These are phyloP conservation scores for Eudyptes chrysolophus DNA, from an alignment of 2,113 vertebrate genomes.

Conservation along the genomic window DNA sequence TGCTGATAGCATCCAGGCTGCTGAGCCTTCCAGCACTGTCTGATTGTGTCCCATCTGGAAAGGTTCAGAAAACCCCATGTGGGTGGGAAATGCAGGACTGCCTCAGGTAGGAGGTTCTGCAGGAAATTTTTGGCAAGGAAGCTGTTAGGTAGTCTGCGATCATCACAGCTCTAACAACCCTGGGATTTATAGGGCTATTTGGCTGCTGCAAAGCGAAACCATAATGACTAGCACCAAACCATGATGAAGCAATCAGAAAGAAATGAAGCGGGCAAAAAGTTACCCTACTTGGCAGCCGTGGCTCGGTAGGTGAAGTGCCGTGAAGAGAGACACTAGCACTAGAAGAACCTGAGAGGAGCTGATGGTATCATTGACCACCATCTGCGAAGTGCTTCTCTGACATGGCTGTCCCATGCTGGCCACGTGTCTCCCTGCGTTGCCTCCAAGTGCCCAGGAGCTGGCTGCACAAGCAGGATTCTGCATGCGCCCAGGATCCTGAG, in stretches of 20 bases:
- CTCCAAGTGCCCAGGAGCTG: background rate
- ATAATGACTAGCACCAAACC: background rate
- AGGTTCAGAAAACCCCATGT: background rate
- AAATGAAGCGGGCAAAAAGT: background rate
- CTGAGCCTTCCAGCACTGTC: background rate
- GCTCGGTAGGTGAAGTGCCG: background rate
- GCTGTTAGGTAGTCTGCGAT: background rate
- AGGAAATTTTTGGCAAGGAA: background rate
- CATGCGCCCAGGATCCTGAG: background rate
- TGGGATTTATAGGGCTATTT: background rate
- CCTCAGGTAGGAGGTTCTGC: background rate
- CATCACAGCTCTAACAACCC: background rate
- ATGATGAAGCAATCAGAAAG: background rate
- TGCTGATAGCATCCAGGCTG: background rate
- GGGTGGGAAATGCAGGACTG: background rate
- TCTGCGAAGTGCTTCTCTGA: background rate
- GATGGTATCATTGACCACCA: background rate
- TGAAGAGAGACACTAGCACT: background rate
- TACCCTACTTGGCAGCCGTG: fast-evolving
- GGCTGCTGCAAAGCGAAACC: background rate
- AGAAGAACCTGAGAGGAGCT: background rate
- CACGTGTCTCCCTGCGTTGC: background rate
- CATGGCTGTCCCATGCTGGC: background rate
- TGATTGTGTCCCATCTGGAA: background rate
- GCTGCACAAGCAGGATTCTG: background rate